These are phyloP conservation scores for Columba guinea DNA, from an alignment of 2,797 vertebrate species.

Conservation along the genomic window DNA sequence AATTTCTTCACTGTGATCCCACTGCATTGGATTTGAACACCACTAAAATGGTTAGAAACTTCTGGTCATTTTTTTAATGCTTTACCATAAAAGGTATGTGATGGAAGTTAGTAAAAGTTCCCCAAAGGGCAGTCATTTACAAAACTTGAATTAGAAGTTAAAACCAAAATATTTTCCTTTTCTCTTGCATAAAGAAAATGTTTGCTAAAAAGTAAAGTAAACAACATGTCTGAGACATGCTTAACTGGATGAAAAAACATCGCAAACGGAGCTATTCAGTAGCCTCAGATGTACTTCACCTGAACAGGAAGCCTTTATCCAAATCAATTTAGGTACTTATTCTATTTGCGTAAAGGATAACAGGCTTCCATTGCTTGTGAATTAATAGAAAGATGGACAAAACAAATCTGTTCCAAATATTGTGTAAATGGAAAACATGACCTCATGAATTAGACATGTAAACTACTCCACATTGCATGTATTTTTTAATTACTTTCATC, in stretches of 20 bases:
- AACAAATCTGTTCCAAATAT: background rate
- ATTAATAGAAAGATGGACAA: background rate
- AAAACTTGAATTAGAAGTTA: background rate
- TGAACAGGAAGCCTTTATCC: background rate
- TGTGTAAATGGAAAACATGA: background rate
- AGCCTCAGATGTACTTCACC: background rate
- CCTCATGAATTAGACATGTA: background rate
- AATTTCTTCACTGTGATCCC: background rate
- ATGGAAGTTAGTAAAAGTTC: background rate
- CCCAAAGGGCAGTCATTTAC: background rate
- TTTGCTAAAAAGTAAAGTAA: background rate
- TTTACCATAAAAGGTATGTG: background rate
- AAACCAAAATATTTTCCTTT: background rate
- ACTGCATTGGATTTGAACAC: background rate
- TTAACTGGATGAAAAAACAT: background rate
- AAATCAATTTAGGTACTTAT: background rate
- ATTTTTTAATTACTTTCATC: background rate
- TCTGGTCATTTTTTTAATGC: background rate
- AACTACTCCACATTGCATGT: background rate
- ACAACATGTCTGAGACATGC: background rate
- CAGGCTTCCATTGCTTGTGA: background rate
- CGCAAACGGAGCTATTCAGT: background rate
- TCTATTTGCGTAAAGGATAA: background rate
- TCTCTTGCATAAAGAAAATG: background rate
- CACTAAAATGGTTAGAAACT: background rate